Conservation (phyloP, 1,140 invertebrate genomes). For the Acromyrmex echinatior region DNA sequence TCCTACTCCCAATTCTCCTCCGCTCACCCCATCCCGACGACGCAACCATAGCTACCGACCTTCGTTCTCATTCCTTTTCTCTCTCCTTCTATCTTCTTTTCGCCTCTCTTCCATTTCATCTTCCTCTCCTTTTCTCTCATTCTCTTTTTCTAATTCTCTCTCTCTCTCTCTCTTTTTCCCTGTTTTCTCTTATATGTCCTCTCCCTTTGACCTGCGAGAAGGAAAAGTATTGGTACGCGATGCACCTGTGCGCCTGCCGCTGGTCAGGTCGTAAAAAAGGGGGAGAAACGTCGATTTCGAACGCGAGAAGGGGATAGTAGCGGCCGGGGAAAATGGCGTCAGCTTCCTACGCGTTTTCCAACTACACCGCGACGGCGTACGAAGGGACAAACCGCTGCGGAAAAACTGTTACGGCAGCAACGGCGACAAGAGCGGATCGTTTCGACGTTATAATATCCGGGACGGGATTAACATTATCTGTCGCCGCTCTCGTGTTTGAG, state of each 20-base stretch:
- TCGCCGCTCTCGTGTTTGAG: constrained; percentile 24
- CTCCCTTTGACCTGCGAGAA: constrained; percentile 24
- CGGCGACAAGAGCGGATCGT: constrained; percentile 31
- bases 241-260: constrained; percentile 70
- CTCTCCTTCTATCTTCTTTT: constrained; percentile 26
- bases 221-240: constrained; percentile 70
- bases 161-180: constrained; percentile 14
- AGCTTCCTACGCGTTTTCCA: constrained; percentile 60
- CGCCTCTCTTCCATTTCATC: constrained; percentile 19
- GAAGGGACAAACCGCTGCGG: constrained; percentile 41
- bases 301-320: constrained; percentile 34
- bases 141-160: neutral
- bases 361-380: neutral
- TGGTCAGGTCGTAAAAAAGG: constrained; percentile 63
- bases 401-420: constrained; percentile 40
- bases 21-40: constrained; percentile 54
- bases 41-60: constrained; percentile 68
- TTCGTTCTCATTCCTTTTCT: constrained; percentile 28
- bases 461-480: constrained; percentile 56
- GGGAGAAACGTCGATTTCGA: constrained; percentile 69
- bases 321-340: constrained; percentile 69
- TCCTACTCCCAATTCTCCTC: constrained; percentile 71
- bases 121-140: neutral
- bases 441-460: constrained; percentile 62
- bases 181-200: constrained; percentile 39